phyloP scores from a whole-genome alignment of 2,888 invertebrate genomes.

The Mactromeris polynyma region DNA sequence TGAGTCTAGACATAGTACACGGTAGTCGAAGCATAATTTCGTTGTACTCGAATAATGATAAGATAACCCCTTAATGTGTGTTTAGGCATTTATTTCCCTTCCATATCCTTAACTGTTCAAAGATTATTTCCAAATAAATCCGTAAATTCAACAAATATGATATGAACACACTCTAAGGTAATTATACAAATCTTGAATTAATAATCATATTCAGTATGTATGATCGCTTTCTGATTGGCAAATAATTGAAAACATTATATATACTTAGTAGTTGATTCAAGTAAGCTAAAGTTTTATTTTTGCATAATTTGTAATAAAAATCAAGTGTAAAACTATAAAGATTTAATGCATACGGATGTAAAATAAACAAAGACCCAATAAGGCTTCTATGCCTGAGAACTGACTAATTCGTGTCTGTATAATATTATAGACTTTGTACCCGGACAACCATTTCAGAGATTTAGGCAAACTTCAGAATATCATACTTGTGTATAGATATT shows the following conservation, averaged over 20 bases:
- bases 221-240: neutral
- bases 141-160: neutral
- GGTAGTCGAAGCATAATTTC: constrained; percentile 11
- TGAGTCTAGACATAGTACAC: constrained; percentile 47
- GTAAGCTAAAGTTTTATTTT: neutral
- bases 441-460: neutral
- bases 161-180: neutral
- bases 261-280: neutral
- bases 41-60: neutral
- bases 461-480: too few species aligned
- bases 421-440: neutral
- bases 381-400: neutral
- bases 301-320: neutral
- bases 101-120: neutral
- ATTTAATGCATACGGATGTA: neutral
- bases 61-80: constrained; percentile 14
- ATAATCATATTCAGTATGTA: neutral
- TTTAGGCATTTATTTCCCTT: constrained; percentile 25
- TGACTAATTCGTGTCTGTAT: neutral
- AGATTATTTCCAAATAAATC: neutral
- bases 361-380: neutral
- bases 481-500: too few species aligned
- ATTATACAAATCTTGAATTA: neutral
- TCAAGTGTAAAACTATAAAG: neutral
- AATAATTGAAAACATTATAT: neutral